These are phyloP conservation scores for Aleiodes alternator DNA, from an alignment of 2,888 invertebrate species.

Conservation along the genomic window DNA sequence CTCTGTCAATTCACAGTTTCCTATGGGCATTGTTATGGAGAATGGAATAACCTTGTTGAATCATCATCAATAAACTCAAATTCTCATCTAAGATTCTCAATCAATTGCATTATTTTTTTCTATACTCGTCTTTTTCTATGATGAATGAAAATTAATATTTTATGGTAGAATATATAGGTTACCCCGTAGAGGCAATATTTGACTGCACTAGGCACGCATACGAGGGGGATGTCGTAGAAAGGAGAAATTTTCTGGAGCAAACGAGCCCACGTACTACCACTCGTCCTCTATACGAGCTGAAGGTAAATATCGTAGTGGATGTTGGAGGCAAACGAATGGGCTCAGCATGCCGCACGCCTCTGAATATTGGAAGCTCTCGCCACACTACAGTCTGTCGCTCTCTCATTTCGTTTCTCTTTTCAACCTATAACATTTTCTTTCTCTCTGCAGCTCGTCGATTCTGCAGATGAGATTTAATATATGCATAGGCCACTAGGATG, in stretches of 20 bases:
- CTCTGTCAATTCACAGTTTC: no score
- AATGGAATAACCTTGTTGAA: no score
- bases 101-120: constrained; percentile 1
- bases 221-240: neutral
- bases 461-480: constrained; percentile 43
- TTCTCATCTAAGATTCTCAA: neutral
- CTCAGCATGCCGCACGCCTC: constrained; percentile 4
- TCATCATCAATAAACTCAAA: no score
- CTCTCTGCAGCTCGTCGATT: constrained; percentile 29
- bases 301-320: constrained; percentile 21
- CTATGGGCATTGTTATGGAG: no score
- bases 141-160: neutral
- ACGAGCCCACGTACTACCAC: constrained; percentile 14
- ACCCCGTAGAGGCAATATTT: neutral
- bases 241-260: constrained; percentile 7
- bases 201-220: neutral
- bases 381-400: constrained; percentile 1
- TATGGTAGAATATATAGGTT: neutral
- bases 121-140: neutral
- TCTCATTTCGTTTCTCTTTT: no score
- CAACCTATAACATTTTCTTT: neutral
- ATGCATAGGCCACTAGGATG: constrained; percentile 38
- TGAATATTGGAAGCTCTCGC: constrained; percentile 17
- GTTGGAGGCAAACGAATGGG: constrained; percentile 24
- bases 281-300: constrained; percentile 3